A percentile compares a stretch with the other conserved stretches of the same genome.
Evolutionary conservation across 2,797 vertebrate species (phyloP).

Genomic region (Artibeus lituratus): DNA sequence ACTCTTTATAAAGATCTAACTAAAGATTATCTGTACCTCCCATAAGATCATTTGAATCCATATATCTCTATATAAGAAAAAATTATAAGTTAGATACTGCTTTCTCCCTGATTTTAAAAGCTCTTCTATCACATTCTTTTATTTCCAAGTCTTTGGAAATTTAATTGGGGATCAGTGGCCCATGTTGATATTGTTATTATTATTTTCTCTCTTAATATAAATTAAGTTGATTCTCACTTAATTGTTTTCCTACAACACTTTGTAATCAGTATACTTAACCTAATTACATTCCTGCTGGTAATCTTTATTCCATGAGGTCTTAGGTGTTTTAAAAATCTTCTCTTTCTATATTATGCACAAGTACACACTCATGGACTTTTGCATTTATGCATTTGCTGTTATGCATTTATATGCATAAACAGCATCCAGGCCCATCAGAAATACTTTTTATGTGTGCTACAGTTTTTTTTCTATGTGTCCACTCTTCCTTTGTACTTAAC

Average conservation of each 20-base stretch:
- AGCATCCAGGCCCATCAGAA: neutral
- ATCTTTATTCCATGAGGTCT: neutral
- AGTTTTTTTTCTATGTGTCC: neutral
- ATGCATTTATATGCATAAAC: too few species aligned
- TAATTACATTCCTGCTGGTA: neutral
- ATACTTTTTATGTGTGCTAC: neutral
- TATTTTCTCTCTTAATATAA: neutral
- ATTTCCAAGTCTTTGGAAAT: neutral
- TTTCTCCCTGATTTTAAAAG: neutral
- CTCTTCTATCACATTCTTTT: neutral
- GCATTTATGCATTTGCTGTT: neutral
- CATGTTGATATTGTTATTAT: neutral
- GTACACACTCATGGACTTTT: neutral
- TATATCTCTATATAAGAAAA: neutral
- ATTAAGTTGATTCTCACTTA: too few species aligned
- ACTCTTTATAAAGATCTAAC: neutral
- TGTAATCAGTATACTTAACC: neutral
- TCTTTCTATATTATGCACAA: neutral
- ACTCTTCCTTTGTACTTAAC: neutral
- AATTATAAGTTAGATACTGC: neutral
- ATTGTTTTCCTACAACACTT: too few species aligned
- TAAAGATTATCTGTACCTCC: neutral
- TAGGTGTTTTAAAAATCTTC: neutral
- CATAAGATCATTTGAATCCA: neutral
- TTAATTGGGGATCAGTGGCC: neutral